Evolutionary conservation across 2,113 vertebrate genomes (phyloP), one percentile per base, ranked within the genome.

Genomic region (Phrynosoma platyrhinos): DNA sequence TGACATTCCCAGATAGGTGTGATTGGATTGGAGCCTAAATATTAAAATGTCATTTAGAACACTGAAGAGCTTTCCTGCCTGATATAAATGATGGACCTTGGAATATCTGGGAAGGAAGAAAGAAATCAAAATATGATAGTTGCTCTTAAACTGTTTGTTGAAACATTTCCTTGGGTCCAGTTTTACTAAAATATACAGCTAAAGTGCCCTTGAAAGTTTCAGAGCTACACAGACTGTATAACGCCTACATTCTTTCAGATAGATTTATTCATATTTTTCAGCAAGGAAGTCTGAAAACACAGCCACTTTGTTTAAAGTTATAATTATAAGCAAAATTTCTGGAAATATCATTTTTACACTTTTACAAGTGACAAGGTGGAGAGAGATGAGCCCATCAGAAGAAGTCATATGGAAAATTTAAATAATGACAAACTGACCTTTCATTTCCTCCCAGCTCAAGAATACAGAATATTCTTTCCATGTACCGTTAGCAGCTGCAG

Each of bases 1-100:
- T 40, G 20, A 58, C 13, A 64, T 21, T 81, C 36, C 3, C 58
- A 81, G 32, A 32, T 23, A 80, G 30, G 55, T 32, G 9, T 81
- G 21, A 32, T 42, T 62, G 58, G 32, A 82, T 13, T 21, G 25
- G 21, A 27, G 36, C 36, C 58, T 40, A 77, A 85, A 27, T 1
- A 72, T n/a, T 25, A 84, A 62, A 58, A 75, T 74, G 30, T n/a
- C 25, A 74, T 82, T 81, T 87, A 9, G n/a, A 62, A n/a, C n/a
- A 1, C 13, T 25, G 8, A 62, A 82, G 58, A 75, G 10, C 40
- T 25, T 21, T 52, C 72, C 21, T 36, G 30, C 21, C 47, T 40
- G 36, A 9, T 9, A 62, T 80, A 32, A 72, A 18, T 27, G 23
- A 16, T 12, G 16, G 13, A 9, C 14, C 20, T 32, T 47, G 3